phyloP scores from a whole-genome alignment of 2,113 vertebrate genomes.

The Ammospiza nelsoni region DNA sequence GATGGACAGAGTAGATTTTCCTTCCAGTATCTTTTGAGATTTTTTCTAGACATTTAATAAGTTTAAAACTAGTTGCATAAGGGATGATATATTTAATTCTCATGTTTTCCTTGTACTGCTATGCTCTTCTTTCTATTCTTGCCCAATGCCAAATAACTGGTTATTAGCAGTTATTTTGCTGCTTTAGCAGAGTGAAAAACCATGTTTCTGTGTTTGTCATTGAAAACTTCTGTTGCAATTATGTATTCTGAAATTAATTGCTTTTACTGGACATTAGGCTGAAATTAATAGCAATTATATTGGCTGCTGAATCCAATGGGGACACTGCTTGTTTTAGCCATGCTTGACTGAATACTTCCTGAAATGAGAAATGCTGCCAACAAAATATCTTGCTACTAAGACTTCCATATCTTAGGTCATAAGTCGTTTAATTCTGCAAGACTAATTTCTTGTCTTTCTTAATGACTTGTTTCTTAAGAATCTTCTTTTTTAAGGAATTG shows the following conservation, averaged over 20 bases:
- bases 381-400: background rate
- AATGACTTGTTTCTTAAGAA: background rate
- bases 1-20: background rate
- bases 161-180: background rate
- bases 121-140: background rate
- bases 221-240: background rate
- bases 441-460: background rate
- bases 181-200: background rate
- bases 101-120: background rate
- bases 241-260: background rate
- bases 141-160: background rate
- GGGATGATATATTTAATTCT: background rate
- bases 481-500: background rate
- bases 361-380: background rate
- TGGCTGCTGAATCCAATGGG: background rate
- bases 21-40: background rate
- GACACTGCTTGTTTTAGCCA: background rate
- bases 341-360: background rate
- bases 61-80: background rate
- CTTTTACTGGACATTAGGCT: background rate
- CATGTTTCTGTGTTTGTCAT: background rate
- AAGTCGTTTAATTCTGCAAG: background rate
- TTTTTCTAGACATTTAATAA: background rate
- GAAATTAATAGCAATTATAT: background rate
- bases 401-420: background rate